These are phyloP conservation scores for Synodontis membranacea DNA, from an alignment of 2,113 vertebrate species.

Conservation along the genomic window DNA sequence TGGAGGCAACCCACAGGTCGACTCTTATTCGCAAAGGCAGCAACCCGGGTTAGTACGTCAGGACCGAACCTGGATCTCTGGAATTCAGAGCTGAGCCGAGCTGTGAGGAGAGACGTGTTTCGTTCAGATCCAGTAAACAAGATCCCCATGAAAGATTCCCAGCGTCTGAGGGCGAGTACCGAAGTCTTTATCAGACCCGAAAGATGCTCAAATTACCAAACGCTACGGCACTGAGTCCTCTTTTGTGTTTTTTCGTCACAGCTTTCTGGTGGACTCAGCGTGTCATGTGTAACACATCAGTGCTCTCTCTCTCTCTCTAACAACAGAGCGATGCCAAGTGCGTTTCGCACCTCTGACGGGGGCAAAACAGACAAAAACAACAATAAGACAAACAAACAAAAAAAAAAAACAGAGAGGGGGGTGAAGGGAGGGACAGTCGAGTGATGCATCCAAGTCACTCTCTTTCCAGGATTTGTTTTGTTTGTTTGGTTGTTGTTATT, in stretches of 20 bases:
- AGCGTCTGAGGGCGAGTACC: not conserved
- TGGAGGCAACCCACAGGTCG: not conserved
- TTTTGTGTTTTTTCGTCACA: conserved; percentile 12
- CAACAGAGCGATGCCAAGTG: conserved; percentile 71
- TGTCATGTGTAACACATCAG: conserved; percentile 59
- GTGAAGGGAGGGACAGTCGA: not conserved
- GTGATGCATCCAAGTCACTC: not conserved
- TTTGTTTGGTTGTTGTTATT: not conserved
- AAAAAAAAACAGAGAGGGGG: not conserved
- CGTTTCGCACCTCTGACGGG: conserved; percentile 51
- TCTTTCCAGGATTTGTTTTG: not conserved
- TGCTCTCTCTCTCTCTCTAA: conserved; percentile 58
- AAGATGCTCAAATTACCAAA: not conserved
- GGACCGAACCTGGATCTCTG: not conserved
- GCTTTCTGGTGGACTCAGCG: conserved; percentile 63
- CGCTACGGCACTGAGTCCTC: too few species aligned
- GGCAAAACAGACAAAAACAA: not conserved
- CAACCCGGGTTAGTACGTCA: not conserved
- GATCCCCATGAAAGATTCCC: not conserved
- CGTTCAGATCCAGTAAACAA: not conserved
- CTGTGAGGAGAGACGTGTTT: not conserved
- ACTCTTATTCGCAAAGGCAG: too few species aligned
- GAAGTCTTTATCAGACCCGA: not conserved
- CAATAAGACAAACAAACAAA: too few species aligned
- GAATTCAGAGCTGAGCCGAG: not conserved